phyloP scores from a whole-genome alignment of 2,888 invertebrate species.

The Platycheirus rosarum region DNA sequence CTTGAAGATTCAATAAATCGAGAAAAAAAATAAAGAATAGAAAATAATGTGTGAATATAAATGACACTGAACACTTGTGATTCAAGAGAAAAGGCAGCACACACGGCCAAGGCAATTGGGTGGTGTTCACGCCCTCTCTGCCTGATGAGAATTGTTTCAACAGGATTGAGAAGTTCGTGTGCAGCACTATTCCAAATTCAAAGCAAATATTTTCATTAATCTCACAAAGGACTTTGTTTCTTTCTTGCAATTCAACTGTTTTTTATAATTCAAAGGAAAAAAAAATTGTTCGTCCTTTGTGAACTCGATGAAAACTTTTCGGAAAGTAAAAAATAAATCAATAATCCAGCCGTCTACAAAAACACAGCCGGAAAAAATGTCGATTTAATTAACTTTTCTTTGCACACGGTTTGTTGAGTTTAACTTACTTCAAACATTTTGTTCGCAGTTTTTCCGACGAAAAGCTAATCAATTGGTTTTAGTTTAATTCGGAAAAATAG shows the following conservation, averaged over 20 bases:
- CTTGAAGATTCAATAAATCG: slow-evolving; percentile 29
- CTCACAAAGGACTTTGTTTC: slow-evolving; percentile 49
- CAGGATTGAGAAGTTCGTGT: neutral
- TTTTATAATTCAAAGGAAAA: no score
- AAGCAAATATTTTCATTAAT: slow-evolving; percentile 55
- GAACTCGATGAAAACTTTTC: slow-evolving; percentile 47
- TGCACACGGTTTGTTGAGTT: neutral
- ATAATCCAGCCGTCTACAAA: slow-evolving; percentile 68
- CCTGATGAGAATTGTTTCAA: slow-evolving; percentile 12
- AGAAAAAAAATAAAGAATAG: slow-evolving; percentile 33
- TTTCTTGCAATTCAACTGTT: neutral
- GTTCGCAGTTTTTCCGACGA: neutral
- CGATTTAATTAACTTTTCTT: neutral
- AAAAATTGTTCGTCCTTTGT: slow-evolving; percentile 64
- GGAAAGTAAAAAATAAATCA: slow-evolving; percentile 60
- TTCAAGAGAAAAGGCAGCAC: slow-evolving; percentile 49
- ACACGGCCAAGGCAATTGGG: slow-evolving; percentile 71
- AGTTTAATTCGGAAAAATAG: slow-evolving; percentile 20
- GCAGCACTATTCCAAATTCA: slow-evolving; percentile 47
- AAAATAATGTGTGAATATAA: slow-evolving; percentile 50
- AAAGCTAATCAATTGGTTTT: neutral
- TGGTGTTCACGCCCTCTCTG: slow-evolving; percentile 69
- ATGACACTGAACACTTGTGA: slow-evolving; percentile 52
- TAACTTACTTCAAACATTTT: slow-evolving; percentile 55
- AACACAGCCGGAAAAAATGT: slow-evolving; percentile 64